These are phyloP conservation scores for Lordiphosa clarofinis DNA, from an alignment of 1,140 invertebrate genomes.

Conservation along the genomic window DNA sequence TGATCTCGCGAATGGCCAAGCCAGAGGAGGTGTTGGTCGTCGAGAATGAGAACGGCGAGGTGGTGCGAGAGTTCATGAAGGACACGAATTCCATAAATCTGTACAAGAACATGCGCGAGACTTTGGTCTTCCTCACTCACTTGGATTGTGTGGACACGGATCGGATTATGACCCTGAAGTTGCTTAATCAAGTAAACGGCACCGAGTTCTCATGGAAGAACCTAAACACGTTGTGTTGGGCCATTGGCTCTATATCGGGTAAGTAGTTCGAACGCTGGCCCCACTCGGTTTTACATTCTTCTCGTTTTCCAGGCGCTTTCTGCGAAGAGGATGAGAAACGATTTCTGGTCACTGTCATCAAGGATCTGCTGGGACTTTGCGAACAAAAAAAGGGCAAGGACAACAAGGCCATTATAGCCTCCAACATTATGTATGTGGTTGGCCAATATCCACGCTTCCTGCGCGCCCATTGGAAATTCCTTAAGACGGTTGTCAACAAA, in stretches of 20 bases:
- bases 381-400: conserved; percentile 99
- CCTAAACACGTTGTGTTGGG: conserved; percentile 99
- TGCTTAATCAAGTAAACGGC: conserved; percentile 99
- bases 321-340: conserved; percentile 99
- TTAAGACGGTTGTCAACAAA: conserved; percentile 99
- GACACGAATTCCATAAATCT: conserved; percentile 99
- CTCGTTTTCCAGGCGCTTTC: conserved; percentile 59
- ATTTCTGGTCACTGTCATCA: conserved; percentile 99
- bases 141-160: conserved; percentile 99
- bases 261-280: conserved; percentile 7
- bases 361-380: conserved; percentile 98
- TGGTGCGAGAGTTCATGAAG: conserved; percentile 99
- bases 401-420: conserved; percentile 99
- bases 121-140: conserved; percentile 98
- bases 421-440: conserved; percentile 99
- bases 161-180: conserved; percentile 99
- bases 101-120: conserved; percentile 99
- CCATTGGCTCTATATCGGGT: conserved; percentile 99
- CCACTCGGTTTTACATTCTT: not conserved
- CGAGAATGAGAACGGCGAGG: conserved; percentile 99
- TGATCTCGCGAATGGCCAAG: conserved; percentile 99
- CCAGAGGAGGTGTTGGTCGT: conserved; percentile 99
- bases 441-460: conserved; percentile 99
- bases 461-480: conserved; percentile 99
- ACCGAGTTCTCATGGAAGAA: conserved; percentile 99